These are phyloP conservation scores for Sebastes minor DNA, from an alignment of 2,797 vertebrate species.

Conservation along the genomic window DNA sequence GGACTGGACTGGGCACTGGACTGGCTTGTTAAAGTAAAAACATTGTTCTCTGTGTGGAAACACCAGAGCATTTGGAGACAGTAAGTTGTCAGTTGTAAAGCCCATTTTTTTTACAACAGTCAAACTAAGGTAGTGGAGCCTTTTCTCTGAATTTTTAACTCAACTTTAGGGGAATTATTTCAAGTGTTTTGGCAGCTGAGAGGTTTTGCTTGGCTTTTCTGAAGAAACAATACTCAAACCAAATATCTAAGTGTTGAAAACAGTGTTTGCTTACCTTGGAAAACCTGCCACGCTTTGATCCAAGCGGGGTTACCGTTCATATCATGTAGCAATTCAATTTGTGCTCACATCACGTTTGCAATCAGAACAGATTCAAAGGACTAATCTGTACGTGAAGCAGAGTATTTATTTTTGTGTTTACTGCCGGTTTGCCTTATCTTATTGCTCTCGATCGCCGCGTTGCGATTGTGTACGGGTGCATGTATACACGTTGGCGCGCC, in stretches of 20 bases:
- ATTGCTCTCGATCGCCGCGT: constrained; percentile 29
- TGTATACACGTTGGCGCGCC: not conserved
- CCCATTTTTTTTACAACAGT: not conserved
- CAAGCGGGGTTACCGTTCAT: not conserved
- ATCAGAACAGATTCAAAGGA: constrained; percentile 16
- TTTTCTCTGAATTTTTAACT: constrained; percentile 1
- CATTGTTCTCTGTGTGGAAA: not conserved
- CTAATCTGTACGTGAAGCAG: constrained; percentile 9
- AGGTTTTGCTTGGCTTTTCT: constrained; percentile 3
- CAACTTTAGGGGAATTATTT: constrained; percentile 2
- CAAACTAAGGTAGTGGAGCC: not conserved
- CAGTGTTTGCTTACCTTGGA: not conserved
- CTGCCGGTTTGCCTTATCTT: constrained; percentile 27
- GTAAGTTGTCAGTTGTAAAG: not conserved
- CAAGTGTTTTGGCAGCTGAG: constrained; percentile 5
- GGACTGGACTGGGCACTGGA: not conserved
- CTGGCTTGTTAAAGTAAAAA: not conserved
- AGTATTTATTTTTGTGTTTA: constrained; percentile 44
- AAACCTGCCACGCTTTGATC: not conserved
- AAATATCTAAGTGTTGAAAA: constrained; percentile 6
- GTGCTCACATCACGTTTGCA: not conserved
- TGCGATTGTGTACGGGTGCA: constrained; percentile 23
- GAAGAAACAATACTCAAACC: not conserved
- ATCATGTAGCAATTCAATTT: not conserved
- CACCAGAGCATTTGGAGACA: not conserved